These are phyloP conservation scores for Oasisia sp. DNA, from an alignment of 2,888 invertebrate species.

Conservation along the genomic window DNA sequence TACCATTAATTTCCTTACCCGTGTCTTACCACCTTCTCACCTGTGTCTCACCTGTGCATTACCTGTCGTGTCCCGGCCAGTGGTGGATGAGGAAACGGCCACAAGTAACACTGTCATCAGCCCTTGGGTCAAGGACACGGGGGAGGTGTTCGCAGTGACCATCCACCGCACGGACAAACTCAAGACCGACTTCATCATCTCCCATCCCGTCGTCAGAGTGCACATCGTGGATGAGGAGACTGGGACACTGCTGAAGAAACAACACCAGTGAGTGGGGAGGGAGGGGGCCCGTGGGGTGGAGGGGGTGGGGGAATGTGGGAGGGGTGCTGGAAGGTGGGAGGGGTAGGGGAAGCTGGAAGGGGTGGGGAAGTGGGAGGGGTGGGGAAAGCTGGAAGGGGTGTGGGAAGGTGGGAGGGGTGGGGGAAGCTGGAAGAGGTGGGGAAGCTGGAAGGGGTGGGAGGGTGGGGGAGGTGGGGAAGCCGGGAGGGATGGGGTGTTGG, in stretches of 20 bases:
- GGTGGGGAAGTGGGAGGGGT: not conserved
- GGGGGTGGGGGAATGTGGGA: not conserved
- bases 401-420: not conserved
- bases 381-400: not conserved
- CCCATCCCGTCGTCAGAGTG: constrained; percentile 75
- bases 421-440: not conserved
- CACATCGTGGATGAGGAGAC: constrained; percentile 72
- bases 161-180: constrained; percentile 73
- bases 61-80: not conserved
- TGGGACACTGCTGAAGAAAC: constrained; percentile 70
- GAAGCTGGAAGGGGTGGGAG: not conserved
- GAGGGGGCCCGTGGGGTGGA: not conserved
- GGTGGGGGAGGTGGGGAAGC: not conserved
- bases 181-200: constrained; percentile 71
- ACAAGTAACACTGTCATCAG: constrained; percentile 25
- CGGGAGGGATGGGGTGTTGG: not conserved
- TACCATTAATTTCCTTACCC: too few species aligned
- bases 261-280: constrained; percentile 60
- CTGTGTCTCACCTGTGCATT: not conserved
- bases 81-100: not conserved
- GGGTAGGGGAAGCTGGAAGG: too few species aligned
- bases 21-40: too few species aligned
- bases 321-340: not conserved
- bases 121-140: constrained; percentile 48
- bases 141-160: constrained; percentile 68